Conservation (phyloP, 2,888 invertebrate species). For the Anthophora plumipes region DNA sequence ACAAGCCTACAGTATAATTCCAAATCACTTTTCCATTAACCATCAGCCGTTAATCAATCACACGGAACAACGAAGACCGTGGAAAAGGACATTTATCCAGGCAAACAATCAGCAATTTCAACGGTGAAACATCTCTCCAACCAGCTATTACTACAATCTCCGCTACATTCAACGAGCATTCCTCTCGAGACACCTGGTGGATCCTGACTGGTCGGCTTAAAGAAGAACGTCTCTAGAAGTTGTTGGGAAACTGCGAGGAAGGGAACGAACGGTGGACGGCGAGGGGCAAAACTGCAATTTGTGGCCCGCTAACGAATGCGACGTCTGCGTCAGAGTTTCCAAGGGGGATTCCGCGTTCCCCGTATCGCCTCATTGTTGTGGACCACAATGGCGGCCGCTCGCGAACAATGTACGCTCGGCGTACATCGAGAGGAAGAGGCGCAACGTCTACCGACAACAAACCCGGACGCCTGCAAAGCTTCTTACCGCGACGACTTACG, state of each 20-base stretch:
- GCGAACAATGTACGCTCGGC: conserved; percentile 56
- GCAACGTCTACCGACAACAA: conserved; percentile 49
- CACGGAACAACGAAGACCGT: no score
- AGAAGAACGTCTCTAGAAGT: conserved; percentile 1
- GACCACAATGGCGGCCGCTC: conserved; percentile 50
- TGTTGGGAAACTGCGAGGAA: neutral
- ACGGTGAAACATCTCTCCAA: no score
- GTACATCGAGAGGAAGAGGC: conserved; percentile 43
- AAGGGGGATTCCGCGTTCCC: conserved; percentile 41
- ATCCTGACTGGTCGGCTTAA: neutral
- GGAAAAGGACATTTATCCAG: no score
- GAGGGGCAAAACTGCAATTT: conserved; percentile 41
- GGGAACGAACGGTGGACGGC: neutral
- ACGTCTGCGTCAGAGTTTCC: conserved; percentile 53
- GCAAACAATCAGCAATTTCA: no score
- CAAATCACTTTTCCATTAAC: no score
- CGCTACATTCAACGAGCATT: neutral
- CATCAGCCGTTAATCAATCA: no score
- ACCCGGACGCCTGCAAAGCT: conserved; percentile 44
- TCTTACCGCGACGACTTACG: conserved; percentile 56
- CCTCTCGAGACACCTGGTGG: neutral
- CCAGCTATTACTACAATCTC: neutral
- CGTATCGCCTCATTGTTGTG: conserved; percentile 51
- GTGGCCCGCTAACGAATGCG: conserved; percentile 56
- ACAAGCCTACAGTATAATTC: no score